phyloP scores from a whole-genome alignment of 2,113 vertebrate species.

The Brevimyrus niger region DNA sequence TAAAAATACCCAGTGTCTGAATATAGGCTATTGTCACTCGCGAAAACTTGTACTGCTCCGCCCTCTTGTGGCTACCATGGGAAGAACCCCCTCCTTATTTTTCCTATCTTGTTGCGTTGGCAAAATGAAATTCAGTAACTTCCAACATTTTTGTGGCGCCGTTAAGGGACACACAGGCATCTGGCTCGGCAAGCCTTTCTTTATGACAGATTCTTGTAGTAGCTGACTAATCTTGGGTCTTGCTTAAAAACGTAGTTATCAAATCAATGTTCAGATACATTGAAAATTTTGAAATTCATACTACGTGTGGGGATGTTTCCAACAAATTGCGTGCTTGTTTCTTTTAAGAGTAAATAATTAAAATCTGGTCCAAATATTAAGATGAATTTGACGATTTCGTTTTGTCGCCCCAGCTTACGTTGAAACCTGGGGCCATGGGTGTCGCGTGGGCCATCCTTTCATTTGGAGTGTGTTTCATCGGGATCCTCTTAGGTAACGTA shows the following conservation, averaged over 20 bases:
- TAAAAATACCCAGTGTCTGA: neutral
- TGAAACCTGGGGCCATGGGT: neutral
- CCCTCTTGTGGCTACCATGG: conserved; percentile 43
- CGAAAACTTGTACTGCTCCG: conserved; percentile 47
- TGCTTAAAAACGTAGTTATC: neutral
- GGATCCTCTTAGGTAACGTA: neutral
- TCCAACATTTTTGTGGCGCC: neutral
- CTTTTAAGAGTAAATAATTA: neutral
- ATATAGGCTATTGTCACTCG: neutral
- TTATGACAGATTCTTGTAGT: neutral
- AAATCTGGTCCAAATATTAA: neutral
- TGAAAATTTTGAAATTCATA: neutral
- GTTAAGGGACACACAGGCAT: neutral
- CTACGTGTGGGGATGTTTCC: neutral
- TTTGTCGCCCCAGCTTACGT: neutral
- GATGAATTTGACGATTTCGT: neutral
- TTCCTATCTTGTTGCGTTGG: neutral
- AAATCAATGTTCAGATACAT: neutral
- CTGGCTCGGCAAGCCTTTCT: neutral
- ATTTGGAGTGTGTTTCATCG: conserved; percentile 2
- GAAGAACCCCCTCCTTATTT: neutral
- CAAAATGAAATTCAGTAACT: neutral
- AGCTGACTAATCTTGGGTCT: neutral
- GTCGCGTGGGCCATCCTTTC: neutral
- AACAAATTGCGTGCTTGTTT: neutral